Percentiles rank a stretch among this genome's conserved stretches.
These are phyloP conservation scores for Chromoteleia sp. DNA, from an alignment of 2,888 invertebrate species.

Conservation along the genomic window DNA sequence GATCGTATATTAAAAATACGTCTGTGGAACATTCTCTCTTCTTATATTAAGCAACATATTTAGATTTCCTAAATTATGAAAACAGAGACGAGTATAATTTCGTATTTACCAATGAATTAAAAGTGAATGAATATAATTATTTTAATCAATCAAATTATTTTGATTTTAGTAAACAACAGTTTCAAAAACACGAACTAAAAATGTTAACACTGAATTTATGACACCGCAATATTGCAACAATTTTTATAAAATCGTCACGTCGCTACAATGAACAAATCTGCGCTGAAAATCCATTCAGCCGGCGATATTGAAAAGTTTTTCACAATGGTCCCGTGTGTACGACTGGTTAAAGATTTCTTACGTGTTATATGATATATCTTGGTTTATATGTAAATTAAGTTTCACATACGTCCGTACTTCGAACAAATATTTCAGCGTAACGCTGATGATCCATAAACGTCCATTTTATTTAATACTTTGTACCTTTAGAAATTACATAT, in stretches of 20 bases:
- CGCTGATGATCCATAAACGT: background rate
- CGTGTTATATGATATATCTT: conserved; percentile 8
- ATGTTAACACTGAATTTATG: conserved; percentile 6
- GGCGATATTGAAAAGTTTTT: conserved; percentile 31
- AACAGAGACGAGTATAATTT: background rate
- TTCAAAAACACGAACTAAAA: conserved; percentile 58
- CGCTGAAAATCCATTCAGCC: conserved; percentile 24
- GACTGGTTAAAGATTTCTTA: conserved; percentile 21
- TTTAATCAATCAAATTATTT: background rate
- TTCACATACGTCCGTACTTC: background rate
- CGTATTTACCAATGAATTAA: background rate
- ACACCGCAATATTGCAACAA: conserved; percentile 19
- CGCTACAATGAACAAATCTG: conserved; percentile 16
- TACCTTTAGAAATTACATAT: conserved; percentile 76
- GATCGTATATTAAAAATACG: conserved; percentile 77
- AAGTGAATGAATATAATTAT: background rate
- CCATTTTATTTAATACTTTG: conserved; percentile 17
- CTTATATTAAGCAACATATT: no score
- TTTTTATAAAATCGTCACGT: conserved; percentile 33
- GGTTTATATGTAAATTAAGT: conserved; percentile 14
- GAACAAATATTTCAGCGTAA: background rate
- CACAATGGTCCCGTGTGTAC: conserved; percentile 7
- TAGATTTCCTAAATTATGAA: no score
- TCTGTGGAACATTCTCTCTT: background rate
- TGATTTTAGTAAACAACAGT: background rate